These are phyloP conservation scores for Poeciliopsis paucimaculata DNA, from an alignment of 2,797 vertebrate genomes.

Conservation along the genomic window DNA sequence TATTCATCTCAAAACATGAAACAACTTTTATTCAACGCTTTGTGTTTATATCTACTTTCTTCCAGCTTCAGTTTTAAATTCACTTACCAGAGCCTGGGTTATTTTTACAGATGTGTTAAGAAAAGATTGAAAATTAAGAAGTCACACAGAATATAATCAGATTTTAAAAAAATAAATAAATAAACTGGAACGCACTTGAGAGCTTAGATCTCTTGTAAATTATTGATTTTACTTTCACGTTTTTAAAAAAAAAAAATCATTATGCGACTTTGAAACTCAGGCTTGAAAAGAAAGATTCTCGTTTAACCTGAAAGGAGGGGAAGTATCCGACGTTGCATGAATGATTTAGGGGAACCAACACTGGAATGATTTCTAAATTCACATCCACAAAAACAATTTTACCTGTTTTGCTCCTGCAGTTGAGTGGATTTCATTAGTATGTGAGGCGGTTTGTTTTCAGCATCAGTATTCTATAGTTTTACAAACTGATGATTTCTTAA, in stretches of 20 bases:
- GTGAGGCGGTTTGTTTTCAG: not conserved
- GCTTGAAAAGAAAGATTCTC: not conserved
- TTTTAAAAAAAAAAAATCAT: not conserved
- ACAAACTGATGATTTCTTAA: slow-evolving; percentile 4
- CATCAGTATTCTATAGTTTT: slow-evolving; percentile 2
- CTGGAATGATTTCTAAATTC: not conserved
- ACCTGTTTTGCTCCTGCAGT: not conserved
- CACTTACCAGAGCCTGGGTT: not conserved
- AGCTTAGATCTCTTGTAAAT: not conserved
- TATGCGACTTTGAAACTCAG: not conserved
- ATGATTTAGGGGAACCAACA: not conserved
- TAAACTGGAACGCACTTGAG: not conserved
- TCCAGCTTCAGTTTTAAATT: not conserved
- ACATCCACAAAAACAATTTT: not conserved
- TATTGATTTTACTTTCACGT: not conserved
- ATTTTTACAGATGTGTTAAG: not conserved
- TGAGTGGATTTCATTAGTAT: not conserved
- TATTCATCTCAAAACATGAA: not conserved
- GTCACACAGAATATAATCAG: not conserved
- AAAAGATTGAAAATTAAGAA: not conserved
- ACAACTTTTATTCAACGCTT: not conserved
- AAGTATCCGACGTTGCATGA: not conserved
- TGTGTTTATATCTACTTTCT: not conserved
- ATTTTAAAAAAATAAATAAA: not conserved
- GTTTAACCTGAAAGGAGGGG: not conserved